Base-by-base conservation (phyloP, 2,113 vertebrate species). In the Blennius ocellaris region DNA sequence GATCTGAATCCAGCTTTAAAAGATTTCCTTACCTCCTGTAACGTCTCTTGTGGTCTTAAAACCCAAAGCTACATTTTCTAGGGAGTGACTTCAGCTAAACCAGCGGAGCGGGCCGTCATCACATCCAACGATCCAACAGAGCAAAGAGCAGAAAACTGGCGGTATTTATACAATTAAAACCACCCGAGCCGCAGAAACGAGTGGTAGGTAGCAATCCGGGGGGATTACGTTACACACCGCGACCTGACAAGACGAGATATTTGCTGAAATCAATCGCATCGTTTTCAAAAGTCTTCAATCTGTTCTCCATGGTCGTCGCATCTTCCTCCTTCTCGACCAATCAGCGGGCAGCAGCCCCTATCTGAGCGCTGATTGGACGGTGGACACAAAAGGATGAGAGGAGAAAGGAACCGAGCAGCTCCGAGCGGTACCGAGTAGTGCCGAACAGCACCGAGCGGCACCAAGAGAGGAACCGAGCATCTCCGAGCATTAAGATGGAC, bases 381-480 rank as follows among this genome's bases (percentile, higher is more conserved):
- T 1, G 11, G 47, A 53, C 88, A 92, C 82, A 89, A 88, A 89
- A 80, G 83, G 90, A 91, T 90, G 91, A 73, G 86, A 90, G 84
- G 58, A 37, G 80, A 75, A 47, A n/a, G n/a, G n/a, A n/a, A n/a
- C 52, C 11, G 54, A 52, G 72, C 30, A 64, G 80, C 76, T 12
- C 59, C 58, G 8, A 16, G 57, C 17, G 21, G 21, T 2, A 30
- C 21, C 21, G 21, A 30, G 21, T 30, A 30, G 21, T 30, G 21
- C 21, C 21, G 21, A 30, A 30, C 21, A 30, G 21, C 21, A 30
- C 21, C 21, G 21, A 30, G 21, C 21, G 21, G 21, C 21, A 30
- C 21, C 21, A 30, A 30, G 21, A 4, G 21, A 30, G 21, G 21
- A 30, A 30, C 21, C 21, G 21, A 30, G 21, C 21, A 30, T 2